Evolutionary conservation across 2,113 vertebrate genomes (phyloP), one percentile per base, ranked within the genome.

Genomic region (Suncus etruscus): DNA sequence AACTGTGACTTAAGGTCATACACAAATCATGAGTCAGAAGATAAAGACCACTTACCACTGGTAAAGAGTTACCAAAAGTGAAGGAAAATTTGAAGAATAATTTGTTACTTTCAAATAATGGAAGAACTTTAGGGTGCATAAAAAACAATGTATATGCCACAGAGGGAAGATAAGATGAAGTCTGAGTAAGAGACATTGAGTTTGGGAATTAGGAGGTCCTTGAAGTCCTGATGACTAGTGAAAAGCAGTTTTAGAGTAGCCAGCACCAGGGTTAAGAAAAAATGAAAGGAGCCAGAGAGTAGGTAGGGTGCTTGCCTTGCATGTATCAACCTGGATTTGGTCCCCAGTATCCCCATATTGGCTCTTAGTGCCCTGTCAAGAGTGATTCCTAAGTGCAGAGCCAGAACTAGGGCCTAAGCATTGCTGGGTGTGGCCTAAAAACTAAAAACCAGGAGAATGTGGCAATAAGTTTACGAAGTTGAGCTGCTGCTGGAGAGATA

Each of bases 11-110:
- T 70, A 31, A 84, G 8, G 45, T 85, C 47, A 68, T 11, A 45
- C 50, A 73, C 63, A n/a, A 48, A 4, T 39, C 61, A 31, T 75
- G 32, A 73, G 32, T 83, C 73, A 80, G 45, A 85, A 50, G 32
- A 84, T 4, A 48, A n/a, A 68, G 65, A n/a, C 76, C 76, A 76
- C 69, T 87, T 80, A 81, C 22, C 83, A 83, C 29, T 51, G 76
- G 0, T 58, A 79, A 72, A 20, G 51, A 16, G 27, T n/a, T 7
- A 22, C n/a, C 11, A 73, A 11, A 91, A 87, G 81, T 47, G 73
- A 81, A 86, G 83, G 31, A 91, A 86, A 70, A 65, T 24, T 14
- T 45, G 25, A 78, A 89, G 15, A 84, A 16, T 54, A 54, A 10
- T 54, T 54, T 29, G 12, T 1, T 29, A 29, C 5, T 79, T 89